These are phyloP conservation scores for Diphyllodes magnificus DNA, from an alignment of 2,113 vertebrate species.

Conservation along the genomic window DNA sequence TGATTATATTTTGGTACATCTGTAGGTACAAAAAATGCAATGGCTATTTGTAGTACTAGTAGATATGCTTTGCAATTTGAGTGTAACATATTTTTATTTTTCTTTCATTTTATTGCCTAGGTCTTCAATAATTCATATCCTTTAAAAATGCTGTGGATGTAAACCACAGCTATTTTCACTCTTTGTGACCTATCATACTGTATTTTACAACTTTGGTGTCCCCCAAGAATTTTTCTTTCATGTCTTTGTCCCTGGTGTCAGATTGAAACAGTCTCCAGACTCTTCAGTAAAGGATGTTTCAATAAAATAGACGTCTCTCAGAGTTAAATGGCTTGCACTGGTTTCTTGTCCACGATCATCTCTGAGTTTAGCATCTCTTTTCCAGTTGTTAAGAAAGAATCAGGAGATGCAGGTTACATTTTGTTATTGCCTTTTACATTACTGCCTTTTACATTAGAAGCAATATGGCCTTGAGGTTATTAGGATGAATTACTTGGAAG, in stretches of 20 bases:
- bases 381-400: neutral
- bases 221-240: neutral
- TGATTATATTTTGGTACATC: neutral
- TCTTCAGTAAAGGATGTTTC: neutral
- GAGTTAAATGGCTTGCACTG: neutral
- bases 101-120: neutral
- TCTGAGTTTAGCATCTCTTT: neutral
- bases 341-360: neutral
- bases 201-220: neutral
- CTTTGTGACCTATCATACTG: neutral
- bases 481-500: neutral
- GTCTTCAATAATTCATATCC: neutral
- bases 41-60: neutral
- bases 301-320: neutral
- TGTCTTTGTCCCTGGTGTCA: neutral
- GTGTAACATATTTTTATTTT: neutral
- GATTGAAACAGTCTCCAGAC: neutral
- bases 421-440: neutral
- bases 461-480: neutral
- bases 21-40: neutral
- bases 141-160: neutral
- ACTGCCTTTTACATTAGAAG: neutral
- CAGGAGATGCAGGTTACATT: accelerated
- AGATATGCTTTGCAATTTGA: neutral
- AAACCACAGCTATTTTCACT: neutral